Conservation (phyloP, 1,140 invertebrate genomes). For the Sycophaga agraensis region DNA sequence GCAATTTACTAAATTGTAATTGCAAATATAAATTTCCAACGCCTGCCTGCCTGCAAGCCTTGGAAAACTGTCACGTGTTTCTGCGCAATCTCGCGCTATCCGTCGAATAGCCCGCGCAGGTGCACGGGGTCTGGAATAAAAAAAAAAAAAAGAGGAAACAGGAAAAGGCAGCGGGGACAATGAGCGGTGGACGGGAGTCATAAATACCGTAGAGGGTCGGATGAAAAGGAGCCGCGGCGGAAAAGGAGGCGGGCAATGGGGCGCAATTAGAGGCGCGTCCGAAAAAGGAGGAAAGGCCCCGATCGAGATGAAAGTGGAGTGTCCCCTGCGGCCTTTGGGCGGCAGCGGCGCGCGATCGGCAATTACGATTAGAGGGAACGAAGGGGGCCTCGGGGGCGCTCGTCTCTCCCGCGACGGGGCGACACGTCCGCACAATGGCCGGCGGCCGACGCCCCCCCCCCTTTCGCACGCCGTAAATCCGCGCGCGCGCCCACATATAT, state of each 20-base stretch:
- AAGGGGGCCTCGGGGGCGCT: neutral
- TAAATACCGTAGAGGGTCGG: neutral
- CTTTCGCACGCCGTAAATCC: slow-evolving; percentile 26
- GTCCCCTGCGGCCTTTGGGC: neutral
- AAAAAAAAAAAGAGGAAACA: neutral
- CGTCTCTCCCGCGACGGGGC: slow-evolving; percentile 4
- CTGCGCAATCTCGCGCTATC: too few species aligned
- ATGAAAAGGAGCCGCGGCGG: neutral
- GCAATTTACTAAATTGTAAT: too few species aligned
- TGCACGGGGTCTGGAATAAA: too few species aligned
- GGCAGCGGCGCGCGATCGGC: neutral
- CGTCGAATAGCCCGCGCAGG: too few species aligned
- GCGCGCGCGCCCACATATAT: too few species aligned
- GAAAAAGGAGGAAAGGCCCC: too few species aligned
- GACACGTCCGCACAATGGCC: slow-evolving; percentile 15
- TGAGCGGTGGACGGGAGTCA: neutral
- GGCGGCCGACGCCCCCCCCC: neutral
- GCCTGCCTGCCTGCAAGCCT: too few species aligned
- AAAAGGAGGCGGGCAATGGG: too few species aligned
- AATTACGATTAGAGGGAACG: slow-evolving; percentile 24
- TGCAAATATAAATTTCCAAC: too few species aligned
- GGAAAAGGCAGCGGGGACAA: neutral
- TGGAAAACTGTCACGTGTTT: too few species aligned
- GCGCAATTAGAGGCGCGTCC: too few species aligned
- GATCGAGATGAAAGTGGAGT: slow-evolving; percentile 8